Base-by-base conservation (phyloP, 2,113 vertebrate species). In the Antigone vipio region DNA sequence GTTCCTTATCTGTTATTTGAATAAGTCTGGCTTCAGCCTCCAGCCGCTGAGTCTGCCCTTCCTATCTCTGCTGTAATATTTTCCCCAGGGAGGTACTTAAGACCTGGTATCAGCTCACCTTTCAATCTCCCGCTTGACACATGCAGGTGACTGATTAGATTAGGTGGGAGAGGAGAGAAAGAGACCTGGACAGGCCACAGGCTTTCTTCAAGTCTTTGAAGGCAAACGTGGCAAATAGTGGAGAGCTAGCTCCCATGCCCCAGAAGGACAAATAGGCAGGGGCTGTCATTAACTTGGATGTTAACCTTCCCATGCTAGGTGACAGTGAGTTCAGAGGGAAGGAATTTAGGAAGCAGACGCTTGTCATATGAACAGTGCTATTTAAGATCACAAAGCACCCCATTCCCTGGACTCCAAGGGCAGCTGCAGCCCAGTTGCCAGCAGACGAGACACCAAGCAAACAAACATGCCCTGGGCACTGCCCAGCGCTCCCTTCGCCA, bases 311-410 rank as follows among this genome's bases (percentile, higher is more conserved):
- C 53, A 5, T 78, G 38, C 16, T 72, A 81, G 76, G 87, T 58
- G 89, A 35, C 4, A 26, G 52, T 95, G 92, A 95, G 64, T 69
- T 77, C 56, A 92, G 93, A 92, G 88, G 93, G 87, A 97, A 97
- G 79, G 91, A 21, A 82, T 93, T 83, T 52, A 76, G 79, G 87
- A 95, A 95, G 53, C 76, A 93, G 90, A 69, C 3, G 15, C 72
- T 64, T 64, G 56, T 67, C 81, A 72, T 91, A 53, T 89, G 92
- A 69, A 40, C 5, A 2, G 64, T 42, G 47, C 59, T 96, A 49
- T 94, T 91, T 79, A 56, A 76, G 72, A 81, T 55, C 85, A 94
- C 85, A 92, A 62, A 92, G 73, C 38, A 27, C 53, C 75, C 85
- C 23, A 21, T 40, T 72, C 35, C 71, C 56, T 72, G 83, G 67